Evolutionary conservation across 2,888 invertebrate species (phyloP), one percentile per base, ranked within the genome.

Genomic region (Cremastinae sp.): DNA sequence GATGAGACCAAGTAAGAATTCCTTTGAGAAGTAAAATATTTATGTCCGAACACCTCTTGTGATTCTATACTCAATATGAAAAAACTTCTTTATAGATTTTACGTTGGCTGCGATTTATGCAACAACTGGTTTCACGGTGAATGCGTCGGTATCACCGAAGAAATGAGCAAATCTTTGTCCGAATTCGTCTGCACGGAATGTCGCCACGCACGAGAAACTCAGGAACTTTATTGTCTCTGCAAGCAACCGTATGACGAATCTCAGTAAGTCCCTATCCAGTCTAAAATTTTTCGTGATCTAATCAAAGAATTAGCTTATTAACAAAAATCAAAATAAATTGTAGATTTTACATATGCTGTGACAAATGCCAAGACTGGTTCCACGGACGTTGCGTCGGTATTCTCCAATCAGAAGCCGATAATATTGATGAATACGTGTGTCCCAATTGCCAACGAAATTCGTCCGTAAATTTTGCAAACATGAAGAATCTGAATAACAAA

Each of bases 331-430:
- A n/a, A n/a, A n/a, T n/a, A 35, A 71, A 74, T 51, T 91, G 45
- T 88, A 97, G 97, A 90, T 99, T 99, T 92, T 99, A 99, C 90
- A 98, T 99, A 86, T 98, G 98, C 88, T 99, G 99, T 90, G 99
- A 99, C 91, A 94, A 96, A 79, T 99, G 99, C 90, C 97, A 98
- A 90, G 98, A 98, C 90, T 99, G 99, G 99, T 99, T 98, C 91
- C 99, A 99, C 90, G 98, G 98, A 5, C 93, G 96, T 72, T 99
- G 99, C 90, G 98, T 99, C 51, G 98, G 98, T 43, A 96, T 98
- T 85, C 90, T 97, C 59, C 97, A 97, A 86, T 96, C 96, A 1
- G 97, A 97, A 89, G 98, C 97, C 18, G 97, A 98, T 87, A 95
- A 95, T 83, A 97, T 98, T 82, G 98, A 98, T 85, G 97, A 97